phyloP scores from a whole-genome alignment of 2,888 invertebrate genomes.

The Hypercompe scribonia region DNA sequence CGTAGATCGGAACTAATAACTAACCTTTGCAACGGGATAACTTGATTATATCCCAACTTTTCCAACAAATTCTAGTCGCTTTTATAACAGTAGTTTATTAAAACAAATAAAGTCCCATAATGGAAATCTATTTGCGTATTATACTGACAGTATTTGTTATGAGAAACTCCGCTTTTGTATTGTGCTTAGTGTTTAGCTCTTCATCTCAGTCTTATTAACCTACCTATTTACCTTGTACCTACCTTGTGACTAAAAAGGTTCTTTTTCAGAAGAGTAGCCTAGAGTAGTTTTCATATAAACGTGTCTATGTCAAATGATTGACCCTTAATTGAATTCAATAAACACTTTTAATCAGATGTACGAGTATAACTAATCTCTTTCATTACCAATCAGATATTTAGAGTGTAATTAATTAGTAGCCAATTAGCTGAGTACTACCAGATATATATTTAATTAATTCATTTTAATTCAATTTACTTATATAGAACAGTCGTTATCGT shows the following conservation, averaged over 20 bases:
- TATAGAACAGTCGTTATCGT: too few species aligned
- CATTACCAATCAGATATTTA: constrained; percentile 9
- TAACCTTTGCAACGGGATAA: not conserved
- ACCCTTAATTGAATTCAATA: not conserved
- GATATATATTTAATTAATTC: constrained; percentile 22
- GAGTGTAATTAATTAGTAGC: constrained; percentile 11
- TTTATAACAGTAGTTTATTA: not conserved
- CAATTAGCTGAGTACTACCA: constrained; percentile 25
- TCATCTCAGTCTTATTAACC: not conserved
- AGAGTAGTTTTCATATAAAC: not conserved
- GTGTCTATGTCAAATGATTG: not conserved
- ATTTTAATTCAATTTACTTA: too few species aligned
- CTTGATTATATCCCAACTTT: not conserved
- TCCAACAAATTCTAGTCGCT: not conserved
- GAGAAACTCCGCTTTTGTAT: not conserved
- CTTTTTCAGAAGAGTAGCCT: not conserved
- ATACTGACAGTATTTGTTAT: not conserved
- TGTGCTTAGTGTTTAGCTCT: not conserved
- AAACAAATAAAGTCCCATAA: not conserved
- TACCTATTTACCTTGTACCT: too few species aligned
- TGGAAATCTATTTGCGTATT: not conserved
- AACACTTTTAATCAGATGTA: constrained; percentile 1
- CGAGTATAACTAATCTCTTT: constrained; percentile 3
- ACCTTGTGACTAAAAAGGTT: not conserved
- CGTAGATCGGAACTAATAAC: not conserved